Percentiles rank a stretch among this genome's conserved stretches.
Evolutionary conservation across 2,797 vertebrate species (phyloP).

Genomic region (Champsocephalus esox): DNA sequence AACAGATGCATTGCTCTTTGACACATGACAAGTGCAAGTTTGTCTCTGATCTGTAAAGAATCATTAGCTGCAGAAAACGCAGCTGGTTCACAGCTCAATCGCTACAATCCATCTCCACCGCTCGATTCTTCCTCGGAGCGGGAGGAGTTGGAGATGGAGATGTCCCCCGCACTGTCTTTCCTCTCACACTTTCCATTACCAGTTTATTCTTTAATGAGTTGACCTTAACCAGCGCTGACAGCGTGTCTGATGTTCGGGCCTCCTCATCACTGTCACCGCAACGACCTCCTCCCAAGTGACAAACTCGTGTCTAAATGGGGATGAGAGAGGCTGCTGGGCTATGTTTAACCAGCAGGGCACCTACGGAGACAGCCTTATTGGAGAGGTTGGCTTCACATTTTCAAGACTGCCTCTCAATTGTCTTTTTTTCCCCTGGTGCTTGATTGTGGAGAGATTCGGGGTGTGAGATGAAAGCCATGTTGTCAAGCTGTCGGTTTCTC

Average conservation of each 20-base stretch:
- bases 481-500: constrained; percentile 75
- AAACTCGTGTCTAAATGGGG: constrained; percentile 79
- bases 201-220: constrained; percentile 79
- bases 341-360: constrained; percentile 82
- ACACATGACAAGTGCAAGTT: constrained; percentile 74
- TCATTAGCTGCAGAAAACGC: constrained; percentile 78
- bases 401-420: constrained; percentile 61
- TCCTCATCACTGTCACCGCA: constrained; percentile 77
- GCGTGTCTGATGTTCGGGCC: constrained; percentile 71
- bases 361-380: constrained; percentile 67
- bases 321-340: constrained; percentile 78
- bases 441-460: constrained; percentile 70
- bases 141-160: constrained; percentile 46
- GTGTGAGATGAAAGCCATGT: constrained; percentile 69
- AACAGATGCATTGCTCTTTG: constrained; percentile 65
- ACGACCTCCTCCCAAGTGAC: constrained; percentile 79
- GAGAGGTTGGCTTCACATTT: constrained; percentile 57
- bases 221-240: constrained; percentile 83
- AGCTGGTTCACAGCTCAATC: constrained; percentile 75
- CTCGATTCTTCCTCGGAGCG: constrained; percentile 53
- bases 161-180: constrained; percentile 43
- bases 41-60: constrained; percentile 79
- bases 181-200: constrained; percentile 59
- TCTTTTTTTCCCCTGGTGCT: constrained; percentile 34
- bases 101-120: constrained; percentile 51